These are phyloP conservation scores for Tinamus major DNA, from an alignment of 2,797 vertebrate genomes.

Conservation along the genomic window DNA sequence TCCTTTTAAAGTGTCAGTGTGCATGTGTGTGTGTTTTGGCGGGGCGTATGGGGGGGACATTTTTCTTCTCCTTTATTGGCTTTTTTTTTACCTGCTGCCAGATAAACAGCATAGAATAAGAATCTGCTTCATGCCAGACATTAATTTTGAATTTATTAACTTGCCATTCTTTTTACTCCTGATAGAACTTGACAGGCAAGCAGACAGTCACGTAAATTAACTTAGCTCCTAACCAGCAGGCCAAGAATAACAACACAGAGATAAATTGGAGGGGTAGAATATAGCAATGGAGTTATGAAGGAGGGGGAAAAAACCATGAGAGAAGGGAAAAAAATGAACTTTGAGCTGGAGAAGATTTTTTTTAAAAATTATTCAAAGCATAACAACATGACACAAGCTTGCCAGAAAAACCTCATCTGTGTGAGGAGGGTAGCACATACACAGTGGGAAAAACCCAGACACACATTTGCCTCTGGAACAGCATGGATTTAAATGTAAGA, in stretches of 20 bases:
- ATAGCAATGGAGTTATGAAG: not conserved
- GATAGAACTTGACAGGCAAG: slow-evolving; percentile 54
- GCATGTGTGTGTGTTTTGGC: not conserved
- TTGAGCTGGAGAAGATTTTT: slow-evolving; percentile 7
- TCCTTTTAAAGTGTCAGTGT: not conserved
- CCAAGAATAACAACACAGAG: slow-evolving; percentile 71
- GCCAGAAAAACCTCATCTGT: slow-evolving; percentile 49
- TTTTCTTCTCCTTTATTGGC: slow-evolving; percentile 42
- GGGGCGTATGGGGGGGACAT: not conserved
- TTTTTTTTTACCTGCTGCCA: slow-evolving; percentile 53
- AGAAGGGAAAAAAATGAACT: slow-evolving; percentile 56
- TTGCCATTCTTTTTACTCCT: slow-evolving; percentile 62
- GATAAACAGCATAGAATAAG: slow-evolving; percentile 23
- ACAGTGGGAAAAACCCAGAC: slow-evolving; percentile 62
- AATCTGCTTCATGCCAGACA: slow-evolving; percentile 41
- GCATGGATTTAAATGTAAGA: slow-evolving; percentile 14
- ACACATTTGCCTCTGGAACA: slow-evolving; percentile 51
- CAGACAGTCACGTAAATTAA: slow-evolving; percentile 61
- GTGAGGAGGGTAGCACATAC: not conserved
- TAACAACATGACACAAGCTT: slow-evolving; percentile 49
- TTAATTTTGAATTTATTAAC: slow-evolving; percentile 60
- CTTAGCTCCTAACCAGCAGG: slow-evolving; percentile 33
- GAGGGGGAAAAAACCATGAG: not conserved
- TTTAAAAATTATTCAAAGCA: slow-evolving; percentile 44
- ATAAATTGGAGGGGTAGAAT: slow-evolving; percentile 32